Evolutionary conservation across 2,797 vertebrate genomes (phyloP).

Genomic region (Falco peregrinus): DNA sequence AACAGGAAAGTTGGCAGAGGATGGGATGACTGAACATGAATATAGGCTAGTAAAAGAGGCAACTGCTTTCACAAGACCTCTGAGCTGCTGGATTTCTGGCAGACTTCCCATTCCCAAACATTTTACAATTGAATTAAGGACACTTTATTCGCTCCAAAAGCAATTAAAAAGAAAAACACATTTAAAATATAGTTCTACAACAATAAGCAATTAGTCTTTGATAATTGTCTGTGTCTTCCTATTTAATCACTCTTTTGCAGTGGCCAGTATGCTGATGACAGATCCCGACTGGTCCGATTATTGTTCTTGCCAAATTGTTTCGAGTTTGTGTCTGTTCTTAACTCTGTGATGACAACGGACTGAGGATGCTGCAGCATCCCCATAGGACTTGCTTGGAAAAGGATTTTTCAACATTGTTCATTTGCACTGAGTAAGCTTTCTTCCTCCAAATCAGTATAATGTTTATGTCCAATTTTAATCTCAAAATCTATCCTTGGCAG

Average conservation of each 20-base stretch:
- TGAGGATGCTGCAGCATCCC: neutral
- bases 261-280: slow-evolving; percentile 46
- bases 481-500: neutral
- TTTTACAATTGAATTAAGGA: slow-evolving; percentile 67
- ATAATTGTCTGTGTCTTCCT: slow-evolving; percentile 46
- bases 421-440: neutral
- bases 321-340: neutral
- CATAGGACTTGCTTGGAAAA: fast-evolving
- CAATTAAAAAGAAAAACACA: slow-evolving; percentile 55
- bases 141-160: slow-evolving; percentile 34
- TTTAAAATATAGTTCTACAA: slow-evolving; percentile 51
- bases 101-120: slow-evolving; percentile 43
- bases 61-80: slow-evolving; percentile 34
- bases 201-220: slow-evolving; percentile 58
- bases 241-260: slow-evolving; percentile 55
- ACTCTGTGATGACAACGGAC: neutral
- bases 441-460: neutral
- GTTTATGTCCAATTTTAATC: neutral
- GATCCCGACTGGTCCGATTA: slow-evolving; percentile 18
- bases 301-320: neutral
- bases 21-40: neutral
- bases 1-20: neutral
- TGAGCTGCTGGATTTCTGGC: slow-evolving; percentile 37
- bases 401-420: neutral
- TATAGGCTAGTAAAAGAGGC: neutral